phyloP scores from a whole-genome alignment of 1,140 invertebrate species.

The Campoletis sonorensis region DNA sequence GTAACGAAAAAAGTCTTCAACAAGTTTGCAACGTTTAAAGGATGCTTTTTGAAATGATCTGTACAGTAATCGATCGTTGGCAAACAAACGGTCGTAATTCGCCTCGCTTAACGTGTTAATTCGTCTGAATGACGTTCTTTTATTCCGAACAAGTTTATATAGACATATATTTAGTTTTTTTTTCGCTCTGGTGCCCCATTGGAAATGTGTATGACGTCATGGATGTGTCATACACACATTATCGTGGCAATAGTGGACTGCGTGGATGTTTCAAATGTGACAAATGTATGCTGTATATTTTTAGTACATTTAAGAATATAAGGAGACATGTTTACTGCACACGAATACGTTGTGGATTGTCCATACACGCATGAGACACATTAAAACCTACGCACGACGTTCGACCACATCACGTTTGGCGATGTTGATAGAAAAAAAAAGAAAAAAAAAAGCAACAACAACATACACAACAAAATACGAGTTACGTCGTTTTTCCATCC shows the following conservation, averaged over 20 bases:
- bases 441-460: neutral
- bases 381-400: conserved; percentile 15
- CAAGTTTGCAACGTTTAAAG: no score
- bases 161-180: conserved; percentile 35
- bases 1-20: neutral
- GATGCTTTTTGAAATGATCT: neutral
- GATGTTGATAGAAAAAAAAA: neutral
- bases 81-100: neutral
- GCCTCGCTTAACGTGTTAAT: neutral
- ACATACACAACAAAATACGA: neutral
- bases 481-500: conserved; percentile 7
- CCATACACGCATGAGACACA: neutral
- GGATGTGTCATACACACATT: conserved; percentile 55
- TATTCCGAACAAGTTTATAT: neutral
- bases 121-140: neutral
- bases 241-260: neutral
- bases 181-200: conserved; percentile 53
- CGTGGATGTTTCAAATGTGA: conserved; percentile 34
- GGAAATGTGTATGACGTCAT: conserved; percentile 59
- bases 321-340: neutral
- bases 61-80: neutral
- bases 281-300: neutral
- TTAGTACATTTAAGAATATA: no score
- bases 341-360: neutral
- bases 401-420: conserved; percentile 5